Evolutionary conservation across 2,888 invertebrate genomes (phyloP), one percentile per base, ranked within the genome.

Genomic region (Mechanitis messenoides): DNA sequence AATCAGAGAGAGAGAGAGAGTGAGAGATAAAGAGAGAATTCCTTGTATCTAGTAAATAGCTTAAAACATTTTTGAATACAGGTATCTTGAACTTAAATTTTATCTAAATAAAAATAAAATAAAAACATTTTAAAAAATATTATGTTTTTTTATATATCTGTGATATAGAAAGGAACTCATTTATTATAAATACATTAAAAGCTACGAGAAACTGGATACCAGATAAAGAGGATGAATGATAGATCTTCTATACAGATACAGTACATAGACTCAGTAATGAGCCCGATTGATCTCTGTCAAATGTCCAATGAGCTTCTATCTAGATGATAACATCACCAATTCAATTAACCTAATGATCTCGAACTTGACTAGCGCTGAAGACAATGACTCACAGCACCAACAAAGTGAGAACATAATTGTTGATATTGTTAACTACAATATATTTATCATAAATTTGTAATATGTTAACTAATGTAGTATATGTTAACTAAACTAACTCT

Each of bases 271-370:
- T 68, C 74, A 70, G 77, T 81, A 83, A 84, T 79, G 81, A 82
- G 81, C 69, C 72, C 77, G 82, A 85, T 83, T 82, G 85, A 83
- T 85, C 80, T 81, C 75, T 64, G 72, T 78, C 80, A 74, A 75
- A 82, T 80, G 79, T 76, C 76, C 74, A 84, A 85, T 86, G 84
- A 83, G 79, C 78, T 76, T 76, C 57, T 79, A 80, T 80, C 78
- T 66, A 68, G 58, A 57, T 71, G 82, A 85, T 83, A 78, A 69
- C 74, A 82, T 84, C 81, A 74, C 77, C 80, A 76, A 81, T 83
- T 84, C 83, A 85, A 85, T 85, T 83, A 84, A 76, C 75, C 74
- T 84, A 85, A 85, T 80, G 83, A 83, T 81, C 47, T 42, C 55
- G 45, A 56, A 55, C 50, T 55, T 45, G 31, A 50, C 50, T 31